Evolutionary conservation across 2,888 invertebrate genomes (phyloP).

Genomic region (Brenthis hecate): DNA sequence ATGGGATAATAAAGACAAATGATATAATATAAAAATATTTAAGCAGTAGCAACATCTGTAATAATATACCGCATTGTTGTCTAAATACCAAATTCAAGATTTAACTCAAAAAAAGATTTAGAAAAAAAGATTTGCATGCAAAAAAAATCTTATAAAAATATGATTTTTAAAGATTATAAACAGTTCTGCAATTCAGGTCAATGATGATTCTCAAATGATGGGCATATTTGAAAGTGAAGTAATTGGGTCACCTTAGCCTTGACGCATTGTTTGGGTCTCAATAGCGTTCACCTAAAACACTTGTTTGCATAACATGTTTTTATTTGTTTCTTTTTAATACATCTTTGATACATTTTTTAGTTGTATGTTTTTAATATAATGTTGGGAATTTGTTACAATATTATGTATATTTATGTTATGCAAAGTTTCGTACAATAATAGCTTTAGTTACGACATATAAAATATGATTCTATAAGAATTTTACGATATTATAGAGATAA

Average conservation of each 20-base stretch:
- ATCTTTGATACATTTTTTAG: not conserved
- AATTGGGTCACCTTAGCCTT: slow-evolving; percentile 37
- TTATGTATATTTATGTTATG: too few species aligned
- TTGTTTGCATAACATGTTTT: slow-evolving; percentile 14
- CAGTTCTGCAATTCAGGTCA: slow-evolving; percentile 3
- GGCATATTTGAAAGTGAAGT: slow-evolving; percentile 39
- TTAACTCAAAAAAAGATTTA: too few species aligned
- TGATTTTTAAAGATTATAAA: slow-evolving; percentile 9
- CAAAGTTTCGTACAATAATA: too few species aligned
- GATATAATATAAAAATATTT: too few species aligned
- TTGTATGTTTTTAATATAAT: not conserved
- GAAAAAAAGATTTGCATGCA: too few species aligned
- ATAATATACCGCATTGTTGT: too few species aligned
- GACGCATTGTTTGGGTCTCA: slow-evolving; percentile 33
- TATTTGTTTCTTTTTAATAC: not conserved
- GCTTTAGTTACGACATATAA: too few species aligned
- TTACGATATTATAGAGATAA: too few species aligned
- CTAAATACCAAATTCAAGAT: too few species aligned
- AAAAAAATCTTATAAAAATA: not conserved
- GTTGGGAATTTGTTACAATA: not conserved
- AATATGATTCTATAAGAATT: too few species aligned
- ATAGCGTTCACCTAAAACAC: slow-evolving; percentile 22
- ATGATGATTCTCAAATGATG: slow-evolving; percentile 15
- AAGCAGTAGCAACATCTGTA: too few species aligned
- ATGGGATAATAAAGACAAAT: too few species aligned